Evolutionary conservation across 1,140 invertebrate species (phyloP), one percentile per base, ranked within the genome.

Genomic region (Drosophila nebulosa): DNA sequence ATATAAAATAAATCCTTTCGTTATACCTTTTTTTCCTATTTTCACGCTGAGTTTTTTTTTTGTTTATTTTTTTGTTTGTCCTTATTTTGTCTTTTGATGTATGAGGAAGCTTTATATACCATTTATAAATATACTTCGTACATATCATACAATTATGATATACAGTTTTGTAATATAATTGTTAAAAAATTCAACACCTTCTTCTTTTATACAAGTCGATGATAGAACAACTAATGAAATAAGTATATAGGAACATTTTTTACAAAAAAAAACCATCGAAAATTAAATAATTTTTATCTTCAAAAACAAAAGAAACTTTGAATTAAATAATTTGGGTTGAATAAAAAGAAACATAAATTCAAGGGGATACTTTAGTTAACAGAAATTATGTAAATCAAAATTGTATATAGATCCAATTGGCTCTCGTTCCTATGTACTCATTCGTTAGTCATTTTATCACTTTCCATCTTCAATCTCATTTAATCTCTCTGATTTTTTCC

Each of bases 41-140:
- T 59, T 65, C 67, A 70, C 68, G 72, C 69, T 73, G 74, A 55
- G 14, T 55, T 55, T 30, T 27, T 55, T 24, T 55, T 2, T 32
- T 5, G 16, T 18, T 27, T 18, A 14, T 55, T 5, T 30, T 26
- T 53, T n/a, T 30, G 6, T 30, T 4, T 27, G 26, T 42, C 18
- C 16, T 46, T 46, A 42, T 42, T 42, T 42, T 53, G 51, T 53
- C 14, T 32, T 16, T 26, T 55, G 26, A 61, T 74, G 58, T 78
- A 74, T 84, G 80, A 86, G 83, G 81, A 86, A 86, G 81, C 81
- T 86, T 88, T 78, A 86, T 88, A 88, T 86, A 86, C 83, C 81
- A 81, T 86, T 83, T 86, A 86, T 86, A 86, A 86, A 86, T 86
- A 86, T 86, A 88, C 61, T 73, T 55, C 80, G 68, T 74, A 74